Evolutionary conservation across 37 sponge, comb jelly and placozoan genomes (phyloP).

Genomic region (Oopsacas minuta): DNA sequence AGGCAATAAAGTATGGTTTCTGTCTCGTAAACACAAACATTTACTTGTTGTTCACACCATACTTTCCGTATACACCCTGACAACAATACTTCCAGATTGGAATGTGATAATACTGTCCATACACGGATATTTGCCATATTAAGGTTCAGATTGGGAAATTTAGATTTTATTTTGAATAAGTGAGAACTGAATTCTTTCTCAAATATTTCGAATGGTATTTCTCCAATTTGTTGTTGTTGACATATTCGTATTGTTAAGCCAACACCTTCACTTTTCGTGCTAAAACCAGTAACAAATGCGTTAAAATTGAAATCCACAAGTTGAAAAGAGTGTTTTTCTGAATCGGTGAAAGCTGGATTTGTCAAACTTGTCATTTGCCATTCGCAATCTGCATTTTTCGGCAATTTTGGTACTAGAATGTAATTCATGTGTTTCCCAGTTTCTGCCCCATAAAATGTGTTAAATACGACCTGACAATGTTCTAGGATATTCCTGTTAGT

Average conservation of each 20-base stretch:
- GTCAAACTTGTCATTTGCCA: conserved; percentile 53
- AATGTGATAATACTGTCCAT: conserved; percentile 4
- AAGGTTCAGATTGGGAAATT: not conserved
- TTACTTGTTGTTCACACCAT: not conserved
- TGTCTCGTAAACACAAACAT: conserved; percentile 8
- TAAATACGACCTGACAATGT: not conserved
- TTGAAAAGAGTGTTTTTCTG: not conserved
- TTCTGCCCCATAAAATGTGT: not conserved
- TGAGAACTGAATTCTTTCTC: not conserved
- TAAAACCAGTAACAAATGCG: not conserved
- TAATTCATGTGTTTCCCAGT: conserved; percentile 23
- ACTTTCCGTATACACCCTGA: not conserved
- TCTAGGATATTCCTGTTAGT: not conserved
- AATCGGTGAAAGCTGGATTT: not conserved
- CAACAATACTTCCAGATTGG: not conserved
- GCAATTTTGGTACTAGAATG: conserved; percentile 26
- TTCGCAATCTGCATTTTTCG: conserved; percentile 44
- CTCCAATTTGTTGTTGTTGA: not conserved
- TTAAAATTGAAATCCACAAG: not conserved
- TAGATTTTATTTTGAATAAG: not conserved
- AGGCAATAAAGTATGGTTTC: not conserved
- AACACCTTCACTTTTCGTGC: not conserved
- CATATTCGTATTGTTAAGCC: not conserved
- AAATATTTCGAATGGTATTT: not conserved
- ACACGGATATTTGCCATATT: not conserved